Conservation (phyloP, 1,140 invertebrate species). For the Trichomalopsis sarcophagae region DNA sequence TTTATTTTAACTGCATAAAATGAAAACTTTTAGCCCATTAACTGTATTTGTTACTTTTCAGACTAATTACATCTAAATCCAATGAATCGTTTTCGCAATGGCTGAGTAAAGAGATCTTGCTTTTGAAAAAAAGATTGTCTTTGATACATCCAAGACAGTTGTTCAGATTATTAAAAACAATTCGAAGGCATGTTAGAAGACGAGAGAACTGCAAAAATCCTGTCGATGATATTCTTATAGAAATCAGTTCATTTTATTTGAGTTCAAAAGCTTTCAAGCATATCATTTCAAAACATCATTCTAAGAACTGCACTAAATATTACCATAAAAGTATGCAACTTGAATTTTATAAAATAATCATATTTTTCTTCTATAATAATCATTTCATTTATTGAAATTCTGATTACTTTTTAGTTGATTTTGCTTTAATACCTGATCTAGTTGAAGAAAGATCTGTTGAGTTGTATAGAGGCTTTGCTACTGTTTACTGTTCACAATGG, state of each 20-base stretch:
- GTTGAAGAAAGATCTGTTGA: slow-evolving; percentile 74
- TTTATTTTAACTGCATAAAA: slow-evolving; percentile 48
- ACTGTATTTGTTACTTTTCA: slow-evolving; percentile 54
- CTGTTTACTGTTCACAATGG: slow-evolving; percentile 77
- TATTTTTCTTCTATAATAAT: slow-evolving; percentile 46
- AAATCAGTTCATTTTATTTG: slow-evolving; percentile 60
- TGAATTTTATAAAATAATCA: slow-evolving; percentile 43
- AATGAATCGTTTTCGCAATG: slow-evolving; percentile 64
- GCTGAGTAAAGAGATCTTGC: slow-evolving; percentile 63
- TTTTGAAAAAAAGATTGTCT: slow-evolving; percentile 66
- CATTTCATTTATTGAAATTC: slow-evolving; percentile 53
- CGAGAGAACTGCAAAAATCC: slow-evolving; percentile 47
- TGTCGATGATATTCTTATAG: slow-evolving; percentile 58
- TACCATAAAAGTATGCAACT: slow-evolving; percentile 61
- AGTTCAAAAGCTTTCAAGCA: slow-evolving; percentile 63
- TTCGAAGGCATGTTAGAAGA: slow-evolving; percentile 58
- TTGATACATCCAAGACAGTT: slow-evolving; percentile 62
- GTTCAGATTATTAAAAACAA: slow-evolving; percentile 64
- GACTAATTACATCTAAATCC: slow-evolving; percentile 64
- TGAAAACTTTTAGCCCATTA: slow-evolving; percentile 20
- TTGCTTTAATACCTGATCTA: slow-evolving; percentile 74
- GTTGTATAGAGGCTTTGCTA: slow-evolving; percentile 72
- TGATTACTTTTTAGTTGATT: slow-evolving; percentile 70
- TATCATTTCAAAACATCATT: slow-evolving; percentile 59
- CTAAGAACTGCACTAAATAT: slow-evolving; percentile 57